Evolutionary conservation across 2,797 vertebrate genomes (phyloP).

Genomic region (Tapirus indicus): DNA sequence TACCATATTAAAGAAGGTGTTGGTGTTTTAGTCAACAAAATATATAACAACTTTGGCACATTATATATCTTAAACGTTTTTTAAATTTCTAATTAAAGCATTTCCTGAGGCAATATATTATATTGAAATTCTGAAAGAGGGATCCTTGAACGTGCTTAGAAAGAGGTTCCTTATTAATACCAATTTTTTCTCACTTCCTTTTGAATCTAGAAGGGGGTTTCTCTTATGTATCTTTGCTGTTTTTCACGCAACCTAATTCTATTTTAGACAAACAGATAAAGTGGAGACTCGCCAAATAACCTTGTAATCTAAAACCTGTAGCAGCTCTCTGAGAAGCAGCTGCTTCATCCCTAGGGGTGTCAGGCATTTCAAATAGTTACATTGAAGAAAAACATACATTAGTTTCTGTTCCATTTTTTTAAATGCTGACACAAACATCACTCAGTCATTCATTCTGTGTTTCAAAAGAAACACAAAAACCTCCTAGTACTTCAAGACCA

Average conservation of each 20-base stretch:
- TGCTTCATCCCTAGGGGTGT: not conserved
- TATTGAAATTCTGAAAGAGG: not conserved
- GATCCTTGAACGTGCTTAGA: not conserved
- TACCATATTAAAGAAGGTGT: not conserved
- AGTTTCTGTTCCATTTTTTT: not conserved
- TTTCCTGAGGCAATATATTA: not conserved
- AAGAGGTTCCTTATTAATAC: not conserved
- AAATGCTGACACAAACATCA: slow-evolving; percentile 41
- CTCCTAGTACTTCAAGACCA: not conserved
- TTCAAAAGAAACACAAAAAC: not conserved
- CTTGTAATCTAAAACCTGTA: not conserved
- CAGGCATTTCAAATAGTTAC: not conserved
- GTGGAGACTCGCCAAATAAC: not conserved
- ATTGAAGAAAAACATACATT: not conserved
- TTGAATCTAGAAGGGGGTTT: not conserved
- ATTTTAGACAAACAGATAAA: slow-evolving; percentile 27
- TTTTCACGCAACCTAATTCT: not conserved
- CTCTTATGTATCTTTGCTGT: not conserved
- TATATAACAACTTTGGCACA: not conserved
- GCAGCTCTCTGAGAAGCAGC: not conserved
- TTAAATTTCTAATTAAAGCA: not conserved
- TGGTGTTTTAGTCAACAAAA: not conserved
- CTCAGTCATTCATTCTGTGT: not conserved
- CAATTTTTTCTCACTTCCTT: slow-evolving; percentile 20
- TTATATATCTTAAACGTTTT: not conserved